phyloP scores from a whole-genome alignment of 2,113 vertebrate genomes.

The Oreochromis tanganicae region DNA sequence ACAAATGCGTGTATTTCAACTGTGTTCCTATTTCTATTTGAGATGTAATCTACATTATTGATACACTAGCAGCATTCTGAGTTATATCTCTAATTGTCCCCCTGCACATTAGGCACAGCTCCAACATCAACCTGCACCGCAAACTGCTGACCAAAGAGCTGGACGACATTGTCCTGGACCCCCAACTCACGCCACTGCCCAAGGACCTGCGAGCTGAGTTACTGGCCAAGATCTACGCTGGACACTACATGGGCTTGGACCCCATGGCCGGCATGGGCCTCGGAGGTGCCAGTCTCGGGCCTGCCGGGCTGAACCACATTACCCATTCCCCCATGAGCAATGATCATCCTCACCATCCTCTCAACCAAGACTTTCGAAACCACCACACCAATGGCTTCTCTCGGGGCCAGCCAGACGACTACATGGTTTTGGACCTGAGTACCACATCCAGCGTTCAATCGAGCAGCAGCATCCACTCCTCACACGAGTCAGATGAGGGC shows the following conservation, averaged over 20 bases:
- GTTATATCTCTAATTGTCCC: not conserved
- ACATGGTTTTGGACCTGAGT: conserved; percentile 96
- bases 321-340: conserved; percentile 82
- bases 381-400: conserved; percentile 85
- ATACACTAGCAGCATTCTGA: not conserved
- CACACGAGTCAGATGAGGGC: conserved; percentile 90
- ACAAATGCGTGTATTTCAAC: not conserved
- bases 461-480: conserved; percentile 94
- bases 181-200: conserved; percentile 89
- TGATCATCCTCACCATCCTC: conserved; percentile 74
- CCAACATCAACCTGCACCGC: conserved; percentile 99
- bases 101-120: conserved; percentile 86
- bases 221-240: conserved; percentile 94
- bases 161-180: conserved; percentile 98
- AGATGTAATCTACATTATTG: not conserved
- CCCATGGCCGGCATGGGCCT: conserved; percentile 51
- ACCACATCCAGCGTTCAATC: conserved; percentile 95
- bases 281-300: conserved; percentile 38
- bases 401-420: conserved; percentile 85
- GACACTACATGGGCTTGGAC: conserved; percentile 87
- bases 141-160: conserved; percentile 99
- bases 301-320: conserved; percentile 68
- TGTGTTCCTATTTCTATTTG: not conserved
- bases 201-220: conserved; percentile 94
- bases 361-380: conserved; percentile 41